Evolutionary conservation across 2,113 vertebrate species (phyloP).

Genomic region (Passer montanus): DNA sequence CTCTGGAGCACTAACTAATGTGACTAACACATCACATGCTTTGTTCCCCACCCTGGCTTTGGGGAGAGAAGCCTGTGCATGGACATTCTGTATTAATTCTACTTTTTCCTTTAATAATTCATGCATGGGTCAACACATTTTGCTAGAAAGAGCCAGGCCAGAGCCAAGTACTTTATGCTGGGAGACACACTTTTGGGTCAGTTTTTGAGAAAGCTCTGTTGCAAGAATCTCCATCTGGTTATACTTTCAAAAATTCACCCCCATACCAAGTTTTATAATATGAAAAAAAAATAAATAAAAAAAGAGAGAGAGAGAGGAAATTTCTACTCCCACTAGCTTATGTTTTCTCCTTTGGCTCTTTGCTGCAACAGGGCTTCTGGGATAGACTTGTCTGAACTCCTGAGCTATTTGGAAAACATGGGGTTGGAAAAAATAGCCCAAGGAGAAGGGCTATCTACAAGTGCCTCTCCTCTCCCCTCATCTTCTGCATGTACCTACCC

Average conservation of each 20-base stretch:
- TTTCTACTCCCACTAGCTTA: neutral
- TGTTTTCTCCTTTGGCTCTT: neutral
- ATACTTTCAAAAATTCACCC: slow-evolving; percentile 5
- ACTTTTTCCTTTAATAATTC: neutral
- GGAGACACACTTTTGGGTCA: neutral
- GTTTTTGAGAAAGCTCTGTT: neutral
- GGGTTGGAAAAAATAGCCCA: neutral
- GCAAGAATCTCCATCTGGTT: neutral
- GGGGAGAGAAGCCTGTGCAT: neutral
- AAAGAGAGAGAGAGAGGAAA: neutral
- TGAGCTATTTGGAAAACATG: neutral
- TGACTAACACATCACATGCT: slow-evolving; percentile 23
- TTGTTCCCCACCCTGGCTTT: neutral
- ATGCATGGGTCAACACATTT: neutral
- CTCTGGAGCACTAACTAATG: neutral
- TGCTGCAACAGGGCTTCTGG: neutral
- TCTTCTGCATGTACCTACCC: neutral
- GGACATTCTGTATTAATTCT: neutral
- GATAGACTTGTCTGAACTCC: neutral
- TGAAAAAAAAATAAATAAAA: neutral
- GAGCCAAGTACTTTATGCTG: neutral
- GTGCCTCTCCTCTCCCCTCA: neutral
- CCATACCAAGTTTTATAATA: neutral
- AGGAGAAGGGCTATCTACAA: neutral
- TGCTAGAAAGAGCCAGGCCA: neutral